Evolutionary conservation across 2,888 invertebrate genomes (phyloP), one percentile per base, ranked within the genome.

Genomic region (Spatulosminthurus flaviceps): DNA sequence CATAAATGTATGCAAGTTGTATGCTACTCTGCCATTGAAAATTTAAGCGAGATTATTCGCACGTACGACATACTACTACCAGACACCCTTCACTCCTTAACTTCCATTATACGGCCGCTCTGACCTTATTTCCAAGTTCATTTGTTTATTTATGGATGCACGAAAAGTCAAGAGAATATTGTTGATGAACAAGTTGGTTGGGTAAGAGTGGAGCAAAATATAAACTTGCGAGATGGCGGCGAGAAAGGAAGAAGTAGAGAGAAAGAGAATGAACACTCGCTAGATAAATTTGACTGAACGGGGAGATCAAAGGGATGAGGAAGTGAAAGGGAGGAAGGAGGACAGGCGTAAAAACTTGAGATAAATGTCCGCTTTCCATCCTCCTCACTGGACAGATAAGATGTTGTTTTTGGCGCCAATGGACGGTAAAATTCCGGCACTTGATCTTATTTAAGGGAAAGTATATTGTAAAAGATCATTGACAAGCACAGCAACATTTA

Each of bases 351-450:
- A 51, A 51, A 51, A 51, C 7, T 51, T 51, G 16, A 51, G 51
- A 51, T n/a, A 51, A 51, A 51, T 51, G 51, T n/a, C 51, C 7
- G 51, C 51, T 51, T n/a, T 51, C n/a, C n/a, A 51, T 51, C 51
- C 51, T n/a, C n/a, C 51, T n/a, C 7, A 51, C 51, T 4, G 4
- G 51, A 19, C 51, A 51, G 51, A 51, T 51, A 19, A 51, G 51
- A 13, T 2, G 1, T 51, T 13, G 51, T 2, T n/a, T 51, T 51
- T 51, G 51, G 51, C 51, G 51, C 51, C 51, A 51, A n/a, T 19
- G 51, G 51, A 51, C 51, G 51, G 51, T 51, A 51, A 51, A 51
- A 51, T 51, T 34, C 51, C 51, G 16, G 9, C n/a, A 13, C 16
- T 51, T n/a, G 51, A 51, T 51, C 19, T 24, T 22, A 16, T 67